Evolutionary conservation across 2,113 vertebrate species (phyloP), one percentile per base, ranked within the genome.

Genomic region (Dolichotis patagonum): DNA sequence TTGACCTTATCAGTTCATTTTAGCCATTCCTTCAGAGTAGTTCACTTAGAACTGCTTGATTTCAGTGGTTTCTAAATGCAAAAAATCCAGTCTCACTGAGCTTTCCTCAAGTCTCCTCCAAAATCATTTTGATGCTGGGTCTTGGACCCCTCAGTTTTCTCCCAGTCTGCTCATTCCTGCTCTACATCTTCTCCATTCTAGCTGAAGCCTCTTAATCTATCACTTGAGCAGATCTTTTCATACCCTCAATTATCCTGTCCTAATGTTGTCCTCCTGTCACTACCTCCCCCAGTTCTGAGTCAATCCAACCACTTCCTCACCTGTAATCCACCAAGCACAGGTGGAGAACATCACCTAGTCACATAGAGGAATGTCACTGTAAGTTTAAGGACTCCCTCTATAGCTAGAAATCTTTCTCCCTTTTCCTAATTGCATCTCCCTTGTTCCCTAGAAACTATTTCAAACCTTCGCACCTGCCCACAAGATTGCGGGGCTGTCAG

Each of bases 381-480:
- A n/a, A 96, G 82, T 62, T 43, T n/a, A 63, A 93, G 80, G 84
- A 60, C 86, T 88, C 93, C 91, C 46, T 60, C 86, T 52, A 73
- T 49, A 69, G 69, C 83, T 90, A 32, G 32, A 78, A 85, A 41
- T 46, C 81, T 7, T 86, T 58, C 91, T 80, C 28, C 63, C 35
- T 78, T 65, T 83, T 80, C 80, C 56, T 93, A 87, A 86, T 41
- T 96, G 84, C 87, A 56, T 86, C 60, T 54, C 65, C 90, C 32
- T 26, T 73, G 41, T 90, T 73, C 77, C 69, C 69, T 88, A 73
- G 84, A 65, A 96, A 91, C 95, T 96, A 97, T 95, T 97, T 97
- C 92, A 91, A 69, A 94, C 46, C 54, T 93, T 97, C 73, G 86
- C 84, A 93, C 90, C 87, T 98, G 92, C 96, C 94, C 97, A 97